A percentile compares a stretch with the other conserved stretches of the same genome.
These are phyloP conservation scores for Porites lobata DNA, from an alignment of 92 coral and sea anemone species.

Conservation along the genomic window DNA sequence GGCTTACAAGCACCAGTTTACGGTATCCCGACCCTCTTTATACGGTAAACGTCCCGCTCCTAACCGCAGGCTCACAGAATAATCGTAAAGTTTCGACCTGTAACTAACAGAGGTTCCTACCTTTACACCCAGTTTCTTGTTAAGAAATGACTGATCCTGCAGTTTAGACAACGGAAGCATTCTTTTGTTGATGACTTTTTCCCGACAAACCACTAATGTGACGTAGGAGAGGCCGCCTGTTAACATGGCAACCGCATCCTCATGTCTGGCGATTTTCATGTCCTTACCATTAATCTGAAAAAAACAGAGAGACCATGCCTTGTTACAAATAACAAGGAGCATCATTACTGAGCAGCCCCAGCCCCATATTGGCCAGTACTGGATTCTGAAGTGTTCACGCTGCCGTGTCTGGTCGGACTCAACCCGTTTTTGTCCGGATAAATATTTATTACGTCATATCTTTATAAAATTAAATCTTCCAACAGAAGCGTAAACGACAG, in stretches of 20 bases:
- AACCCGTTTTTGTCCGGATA: too few species aligned
- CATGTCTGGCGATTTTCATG: slow-evolving; percentile 95
- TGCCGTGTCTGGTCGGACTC: neutral
- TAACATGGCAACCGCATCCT: slow-evolving; percentile 97
- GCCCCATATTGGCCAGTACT: too few species aligned
- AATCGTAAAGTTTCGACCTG: neutral
- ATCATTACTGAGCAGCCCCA: too few species aligned
- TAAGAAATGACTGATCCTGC: slow-evolving; percentile 84
- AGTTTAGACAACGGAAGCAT: slow-evolving; percentile 95
- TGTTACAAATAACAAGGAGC: neutral
- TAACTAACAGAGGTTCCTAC: neutral
- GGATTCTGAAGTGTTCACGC: neutral
- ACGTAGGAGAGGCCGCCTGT: slow-evolving; percentile 93
- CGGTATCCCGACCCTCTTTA: too few species aligned
- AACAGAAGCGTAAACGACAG: too few species aligned
- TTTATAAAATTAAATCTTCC: too few species aligned
- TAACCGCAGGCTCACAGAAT: too few species aligned
- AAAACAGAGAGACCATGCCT: neutral
- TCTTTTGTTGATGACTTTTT: slow-evolving; percentile 89
- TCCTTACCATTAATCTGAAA: slow-evolving; percentile 92
- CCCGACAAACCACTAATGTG: slow-evolving; percentile 91
- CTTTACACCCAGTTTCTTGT: slow-evolving; percentile 63
- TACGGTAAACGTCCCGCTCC: too few species aligned
- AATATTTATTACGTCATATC: too few species aligned
- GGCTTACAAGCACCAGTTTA: too few species aligned